Percentiles rank a stretch among this genome's conserved stretches.
Evolutionary conservation across 2,888 invertebrate genomes (phyloP).

Genomic region (Tanypteryx hageni): DNA sequence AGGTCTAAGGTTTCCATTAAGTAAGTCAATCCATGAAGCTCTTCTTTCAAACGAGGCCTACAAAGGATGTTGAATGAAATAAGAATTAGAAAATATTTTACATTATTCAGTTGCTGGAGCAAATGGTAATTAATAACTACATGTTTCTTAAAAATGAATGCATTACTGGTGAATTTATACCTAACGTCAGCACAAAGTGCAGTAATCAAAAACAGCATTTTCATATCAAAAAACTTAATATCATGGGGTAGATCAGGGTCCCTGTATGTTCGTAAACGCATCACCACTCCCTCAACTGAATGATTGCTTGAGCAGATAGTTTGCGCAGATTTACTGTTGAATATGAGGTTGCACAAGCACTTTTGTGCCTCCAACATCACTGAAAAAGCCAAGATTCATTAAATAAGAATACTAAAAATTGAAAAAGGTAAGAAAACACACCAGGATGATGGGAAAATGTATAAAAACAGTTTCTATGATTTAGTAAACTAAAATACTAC

Average conservation of each 20-base stretch:
- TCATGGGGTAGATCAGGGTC: slow-evolving; percentile 82
- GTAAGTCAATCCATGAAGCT: slow-evolving; percentile 83
- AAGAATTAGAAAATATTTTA: too few species aligned
- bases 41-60: slow-evolving; percentile 81
- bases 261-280: slow-evolving; percentile 83
- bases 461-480: not conserved
- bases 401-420: not conserved
- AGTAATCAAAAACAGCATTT: slow-evolving; percentile 91
- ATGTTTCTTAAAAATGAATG: not conserved
- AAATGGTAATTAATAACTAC: not conserved
- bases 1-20: slow-evolving; percentile 83
- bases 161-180: slow-evolving; percentile 68
- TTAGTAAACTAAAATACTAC: too few species aligned
- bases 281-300: slow-evolving; percentile 84
- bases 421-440: not conserved
- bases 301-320: slow-evolving; percentile 80
- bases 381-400: slow-evolving; percentile 70
- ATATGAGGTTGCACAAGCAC: slow-evolving; percentile 92
- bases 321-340: slow-evolving; percentile 83
- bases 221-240: slow-evolving; percentile 91
- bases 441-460: not conserved
- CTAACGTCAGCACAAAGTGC: slow-evolving; percentile 85
- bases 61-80: slow-evolving; percentile 63
- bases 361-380: slow-evolving; percentile 88
- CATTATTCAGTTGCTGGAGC: not conserved